Conservation (phyloP, 1,140 invertebrate genomes). For the Drosophila littoralis region DNA sequence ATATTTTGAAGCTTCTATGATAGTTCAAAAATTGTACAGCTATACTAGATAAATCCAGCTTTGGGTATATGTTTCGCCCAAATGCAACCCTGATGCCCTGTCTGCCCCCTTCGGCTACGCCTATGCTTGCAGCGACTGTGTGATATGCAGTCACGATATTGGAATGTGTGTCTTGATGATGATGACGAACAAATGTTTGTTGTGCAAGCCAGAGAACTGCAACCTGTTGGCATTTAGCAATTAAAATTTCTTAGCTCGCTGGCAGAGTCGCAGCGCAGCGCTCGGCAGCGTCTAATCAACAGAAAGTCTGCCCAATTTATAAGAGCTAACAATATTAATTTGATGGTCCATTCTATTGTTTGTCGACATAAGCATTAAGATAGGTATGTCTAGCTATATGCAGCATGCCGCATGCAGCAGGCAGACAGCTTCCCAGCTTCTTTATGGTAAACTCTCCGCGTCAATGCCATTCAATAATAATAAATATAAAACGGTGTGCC, state of each 20-base stretch:
- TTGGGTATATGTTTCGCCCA: neutral
- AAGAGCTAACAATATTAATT: conserved; percentile 25
- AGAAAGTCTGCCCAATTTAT: conserved; percentile 8
- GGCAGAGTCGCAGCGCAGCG: conserved; percentile 10
- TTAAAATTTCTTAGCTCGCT: conserved; percentile 41
- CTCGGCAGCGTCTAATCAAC: neutral
- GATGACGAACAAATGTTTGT: conserved; percentile 50
- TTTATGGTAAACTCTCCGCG: no score
- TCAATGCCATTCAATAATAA: conserved; percentile 47
- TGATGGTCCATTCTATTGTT: conserved; percentile 43
- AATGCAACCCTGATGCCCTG: neutral
- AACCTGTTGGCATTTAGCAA: conserved; percentile 55
- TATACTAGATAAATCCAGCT: no score
- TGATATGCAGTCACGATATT: conserved; percentile 77
- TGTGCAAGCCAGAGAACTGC: conserved; percentile 34
- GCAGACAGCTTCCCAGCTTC: neutral
- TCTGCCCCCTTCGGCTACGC: conserved; percentile 3
- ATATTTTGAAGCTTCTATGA: no score
- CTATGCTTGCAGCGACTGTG: conserved; percentile 26
- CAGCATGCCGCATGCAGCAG: neutral
- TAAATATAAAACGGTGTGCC: conserved; percentile 23
- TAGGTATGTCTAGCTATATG: conserved; percentile 1
- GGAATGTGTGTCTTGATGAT: conserved; percentile 70
- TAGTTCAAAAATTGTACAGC: no score
- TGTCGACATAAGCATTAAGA: conserved; percentile 47